Evolutionary conservation across 2,888 invertebrate species (phyloP), one percentile per base, ranked within the genome.

Genomic region (Andrena camellia): DNA sequence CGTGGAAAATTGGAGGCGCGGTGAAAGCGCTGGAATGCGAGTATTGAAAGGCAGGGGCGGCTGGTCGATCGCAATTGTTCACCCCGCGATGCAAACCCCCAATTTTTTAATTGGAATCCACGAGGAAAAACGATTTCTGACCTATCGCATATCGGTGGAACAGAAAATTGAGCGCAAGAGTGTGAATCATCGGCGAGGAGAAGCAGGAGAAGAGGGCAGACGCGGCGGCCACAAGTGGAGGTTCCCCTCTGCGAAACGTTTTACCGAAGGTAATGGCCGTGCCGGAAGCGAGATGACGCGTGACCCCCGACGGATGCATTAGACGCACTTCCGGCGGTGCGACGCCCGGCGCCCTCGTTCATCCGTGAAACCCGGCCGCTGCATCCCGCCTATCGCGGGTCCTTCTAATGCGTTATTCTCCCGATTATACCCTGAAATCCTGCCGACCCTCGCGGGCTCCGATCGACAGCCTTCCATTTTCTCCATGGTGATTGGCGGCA

Each of bases 241-340:
- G 62, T 83, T 80, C 88, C 86, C 85, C 77, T 82, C 74, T 81
- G 77, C 89, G 85, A 88, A 84, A 81, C 89, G 81, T 84, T 89
- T 89, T 85, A 88, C 89, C 88, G 89, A 90, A 90, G 91, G 90
- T 93, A 93, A 93, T 93, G 93, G 92, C 91, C 88, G 89, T 89
- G 88, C 91, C 92, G 94, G 94, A 93, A 94, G 91, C 91, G 91
- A 89, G 92, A 92, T 92, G 93, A 92, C 93, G 93, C 93, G 93
- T 93, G 93, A 93, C 93, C 94, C 93, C 91, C 93, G 93, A 93
- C 95, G 95, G 95, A 95, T 95, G 95, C 95, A 95, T 95, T 95
- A 95, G 95, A 95, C 95, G 95, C 94, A 95, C 95, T 95, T 95
- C 95, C 95, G 95, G 95, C 88, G 88, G 92, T 89, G 86, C 92